phyloP scores from a whole-genome alignment of 2,888 invertebrate species.

The Oxystoma pomonae region DNA sequence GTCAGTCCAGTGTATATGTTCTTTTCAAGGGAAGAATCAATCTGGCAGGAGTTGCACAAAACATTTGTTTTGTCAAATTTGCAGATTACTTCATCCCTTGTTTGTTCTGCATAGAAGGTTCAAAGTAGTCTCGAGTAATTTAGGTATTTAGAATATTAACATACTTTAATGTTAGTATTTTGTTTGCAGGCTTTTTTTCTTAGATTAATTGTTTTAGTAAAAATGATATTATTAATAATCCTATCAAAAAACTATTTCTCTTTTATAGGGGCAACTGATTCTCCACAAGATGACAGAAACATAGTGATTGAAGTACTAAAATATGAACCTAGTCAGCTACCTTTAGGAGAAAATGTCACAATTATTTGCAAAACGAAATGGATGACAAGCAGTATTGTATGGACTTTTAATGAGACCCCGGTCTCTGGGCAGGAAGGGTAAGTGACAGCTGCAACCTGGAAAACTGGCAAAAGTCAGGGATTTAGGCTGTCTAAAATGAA shows the following conservation, averaged over 20 bases:
- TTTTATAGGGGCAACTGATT: too few species aligned
- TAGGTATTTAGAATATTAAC: constrained; percentile 22
- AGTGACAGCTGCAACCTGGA: constrained; percentile 4
- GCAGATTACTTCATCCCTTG: too few species aligned
- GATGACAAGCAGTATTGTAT: constrained; percentile 52
- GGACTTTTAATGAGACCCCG: constrained; percentile 56
- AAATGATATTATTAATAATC: too few species aligned
- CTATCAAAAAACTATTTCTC: too few species aligned
- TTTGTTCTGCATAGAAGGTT: background rate
- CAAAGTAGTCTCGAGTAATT: background rate
- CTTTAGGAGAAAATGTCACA: constrained; percentile 50
- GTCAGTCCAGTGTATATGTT: too few species aligned
- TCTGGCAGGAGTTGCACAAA: too few species aligned
- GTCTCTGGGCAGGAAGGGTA: constrained; percentile 53
- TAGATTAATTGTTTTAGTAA: too few species aligned
- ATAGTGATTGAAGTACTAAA: constrained; percentile 44
- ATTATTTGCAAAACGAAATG: constrained; percentile 54
- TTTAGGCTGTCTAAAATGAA: too few species aligned
- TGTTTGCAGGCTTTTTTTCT: too few species aligned
- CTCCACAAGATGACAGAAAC: constrained; percentile 34
- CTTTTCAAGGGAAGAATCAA: too few species aligned
- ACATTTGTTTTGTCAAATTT: too few species aligned
- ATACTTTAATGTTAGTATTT: too few species aligned
- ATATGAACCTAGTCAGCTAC: constrained; percentile 39
- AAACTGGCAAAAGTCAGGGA: background rate